Percentiles rank a stretch among this genome's conserved stretches.
Evolutionary conservation across 2,113 vertebrate genomes (phyloP).

Genomic region (Myiagra hebetior): DNA sequence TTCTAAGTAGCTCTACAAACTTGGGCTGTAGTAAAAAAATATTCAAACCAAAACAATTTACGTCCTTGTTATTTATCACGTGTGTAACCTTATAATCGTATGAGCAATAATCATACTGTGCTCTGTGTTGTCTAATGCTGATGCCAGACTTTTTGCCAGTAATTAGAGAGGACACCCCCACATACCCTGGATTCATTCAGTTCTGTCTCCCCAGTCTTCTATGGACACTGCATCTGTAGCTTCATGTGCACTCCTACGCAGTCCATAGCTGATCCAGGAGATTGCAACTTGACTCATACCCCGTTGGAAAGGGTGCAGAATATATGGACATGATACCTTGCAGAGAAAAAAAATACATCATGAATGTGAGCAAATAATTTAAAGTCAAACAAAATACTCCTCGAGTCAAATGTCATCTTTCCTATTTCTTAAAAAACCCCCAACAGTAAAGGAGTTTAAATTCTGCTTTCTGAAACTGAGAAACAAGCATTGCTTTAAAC

Average conservation of each 20-base stretch:
- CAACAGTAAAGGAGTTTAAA: not conserved
- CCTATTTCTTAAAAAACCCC: not conserved
- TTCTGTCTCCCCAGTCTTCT: not conserved
- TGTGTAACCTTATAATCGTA: not conserved
- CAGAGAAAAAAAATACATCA: not conserved
- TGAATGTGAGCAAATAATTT: not conserved
- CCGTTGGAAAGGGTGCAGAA: not conserved
- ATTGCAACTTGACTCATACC: fast-evolving
- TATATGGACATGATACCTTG: not conserved
- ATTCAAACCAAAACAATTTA: not conserved
- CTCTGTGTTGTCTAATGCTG: not conserved
- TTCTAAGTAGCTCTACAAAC: not conserved
- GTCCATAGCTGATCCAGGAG: not conserved
- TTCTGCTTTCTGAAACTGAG: not conserved
- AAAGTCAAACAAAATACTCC: not conserved
- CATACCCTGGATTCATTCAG: fast-evolving
- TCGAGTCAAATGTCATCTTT: not conserved
- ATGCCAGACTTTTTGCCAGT: not conserved
- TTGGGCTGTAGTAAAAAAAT: not conserved
- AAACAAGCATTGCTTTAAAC: not conserved
- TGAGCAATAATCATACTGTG: not conserved
- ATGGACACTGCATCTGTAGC: fast-evolving
- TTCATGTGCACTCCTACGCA: fast-evolving
- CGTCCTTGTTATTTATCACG: fast-evolving
- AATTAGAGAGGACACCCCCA: not conserved